phyloP scores from a whole-genome alignment of 1,140 invertebrate species.

The Scaptodrosophila lebanonensis region DNA sequence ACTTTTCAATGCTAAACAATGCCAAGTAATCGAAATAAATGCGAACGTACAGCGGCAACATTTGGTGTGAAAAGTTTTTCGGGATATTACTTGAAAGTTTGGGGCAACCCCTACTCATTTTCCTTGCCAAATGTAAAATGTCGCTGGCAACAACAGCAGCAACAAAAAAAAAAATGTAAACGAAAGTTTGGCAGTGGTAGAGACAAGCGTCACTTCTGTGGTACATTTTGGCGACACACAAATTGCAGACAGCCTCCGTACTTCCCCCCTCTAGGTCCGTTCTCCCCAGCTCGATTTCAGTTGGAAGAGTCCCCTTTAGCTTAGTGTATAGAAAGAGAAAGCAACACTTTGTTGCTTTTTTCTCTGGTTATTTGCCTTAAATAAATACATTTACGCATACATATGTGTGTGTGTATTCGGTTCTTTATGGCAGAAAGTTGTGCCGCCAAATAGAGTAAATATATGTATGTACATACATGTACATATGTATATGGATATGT shows the following conservation, averaged over 20 bases:
- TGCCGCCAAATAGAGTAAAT: too few species aligned
- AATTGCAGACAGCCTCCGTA: constrained; percentile 44
- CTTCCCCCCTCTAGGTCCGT: constrained; percentile 18
- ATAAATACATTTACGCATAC: constrained; percentile 62
- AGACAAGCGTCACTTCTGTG: constrained; percentile 25
- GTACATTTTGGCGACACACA: constrained; percentile 61
- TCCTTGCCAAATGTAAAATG: constrained; percentile 16
- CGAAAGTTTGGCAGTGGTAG: constrained; percentile 33
- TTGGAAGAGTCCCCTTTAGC: constrained; percentile 39
- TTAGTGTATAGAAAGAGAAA: constrained; percentile 28
- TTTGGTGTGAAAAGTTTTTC: constrained; percentile 66
- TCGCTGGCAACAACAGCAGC: constrained; percentile 10
- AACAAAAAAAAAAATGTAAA: constrained; percentile 2
- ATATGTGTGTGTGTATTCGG: too few species aligned
- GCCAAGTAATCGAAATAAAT: constrained; percentile 55
- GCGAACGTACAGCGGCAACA: constrained; percentile 51
- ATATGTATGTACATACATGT: constrained; percentile 28
- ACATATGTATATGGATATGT: constrained; percentile 40
- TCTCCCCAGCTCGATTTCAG: constrained; percentile 44
- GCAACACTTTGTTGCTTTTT: constrained; percentile 39
- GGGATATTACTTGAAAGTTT: constrained; percentile 59
- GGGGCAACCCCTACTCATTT: constrained; percentile 48
- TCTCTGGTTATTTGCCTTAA: constrained; percentile 60
- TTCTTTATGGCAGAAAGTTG: too few species aligned
- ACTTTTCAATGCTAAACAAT: too few species aligned